A percentile compares a stretch with the other conserved stretches of the same genome.
These are phyloP conservation scores for Automeris io DNA, from an alignment of 2,888 invertebrate species.

Conservation along the genomic window DNA sequence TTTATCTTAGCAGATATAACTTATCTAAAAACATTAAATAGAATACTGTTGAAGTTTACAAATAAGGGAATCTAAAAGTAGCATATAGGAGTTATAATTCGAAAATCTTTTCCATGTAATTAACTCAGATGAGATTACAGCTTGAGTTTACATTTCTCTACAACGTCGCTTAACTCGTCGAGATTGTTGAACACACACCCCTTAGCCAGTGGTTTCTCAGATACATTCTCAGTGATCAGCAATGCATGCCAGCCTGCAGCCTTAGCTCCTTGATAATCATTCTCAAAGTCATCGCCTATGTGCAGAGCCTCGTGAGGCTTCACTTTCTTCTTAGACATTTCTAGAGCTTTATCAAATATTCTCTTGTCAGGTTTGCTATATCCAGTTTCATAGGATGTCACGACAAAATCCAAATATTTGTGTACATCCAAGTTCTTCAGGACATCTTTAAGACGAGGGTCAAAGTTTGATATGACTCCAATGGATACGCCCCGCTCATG, in stretches of 20 bases:
- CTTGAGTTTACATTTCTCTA: slow-evolving; percentile 27
- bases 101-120: too few relatives aligned
- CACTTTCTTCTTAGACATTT: slow-evolving; percentile 51
- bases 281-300: slow-evolving; percentile 85
- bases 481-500: slow-evolving; percentile 62
- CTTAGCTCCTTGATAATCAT: slow-evolving; percentile 88
- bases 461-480: slow-evolving; percentile 93
- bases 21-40: too few relatives aligned
- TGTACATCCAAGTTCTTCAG: slow-evolving; percentile 80
- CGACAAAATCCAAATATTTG: slow-evolving; percentile 86
- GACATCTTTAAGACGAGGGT: slow-evolving; percentile 85
- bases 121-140: too few relatives aligned
- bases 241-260: slow-evolving; percentile 85
- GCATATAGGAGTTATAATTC: too few relatives aligned
- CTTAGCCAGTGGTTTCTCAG: slow-evolving; percentile 24
- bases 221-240: slow-evolving; percentile 28
- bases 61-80: too few relatives aligned
- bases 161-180: slow-evolving; percentile 32
- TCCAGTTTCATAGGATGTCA: slow-evolving; percentile 86
- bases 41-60: too few relatives aligned
- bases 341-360: slow-evolving; percentile 83
- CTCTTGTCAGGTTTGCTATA: slow-evolving; percentile 84
- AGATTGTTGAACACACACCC: slow-evolving; percentile 44
- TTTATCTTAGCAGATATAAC: too few relatives aligned
- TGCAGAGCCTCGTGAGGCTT: slow-evolving; percentile 84